Conservation (phyloP, 64 coral and sea anemone genomes). For the Pocillopora damicornis region DNA sequence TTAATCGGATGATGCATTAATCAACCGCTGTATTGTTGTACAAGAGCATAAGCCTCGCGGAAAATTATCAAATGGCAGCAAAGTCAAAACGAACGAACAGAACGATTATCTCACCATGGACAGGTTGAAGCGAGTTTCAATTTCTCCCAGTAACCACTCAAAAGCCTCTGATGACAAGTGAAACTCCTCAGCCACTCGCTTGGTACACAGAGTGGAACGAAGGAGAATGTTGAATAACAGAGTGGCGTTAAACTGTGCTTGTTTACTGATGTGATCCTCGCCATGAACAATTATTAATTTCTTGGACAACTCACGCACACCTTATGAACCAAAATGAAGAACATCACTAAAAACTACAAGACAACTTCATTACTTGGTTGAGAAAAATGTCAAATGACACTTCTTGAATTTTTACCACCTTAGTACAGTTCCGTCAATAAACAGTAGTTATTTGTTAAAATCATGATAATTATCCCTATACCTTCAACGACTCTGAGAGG, state of each 20-base stretch:
- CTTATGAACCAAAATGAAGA: neutral
- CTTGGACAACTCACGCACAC: slow-evolving; percentile 88
- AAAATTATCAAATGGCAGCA: neutral
- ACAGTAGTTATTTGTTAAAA: too few relatives aligned
- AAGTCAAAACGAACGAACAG: neutral
- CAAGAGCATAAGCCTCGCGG: too few relatives aligned
- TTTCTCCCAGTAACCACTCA: slow-evolving; percentile 97
- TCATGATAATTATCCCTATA: neutral
- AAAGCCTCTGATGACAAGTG: slow-evolving; percentile 97
- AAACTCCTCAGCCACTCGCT: slow-evolving; percentile 92
- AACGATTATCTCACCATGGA: slow-evolving; percentile 59
- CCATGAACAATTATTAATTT: slow-evolving; percentile 87
- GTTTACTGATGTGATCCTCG: slow-evolving; percentile 96
- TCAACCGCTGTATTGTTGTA: too few relatives aligned
- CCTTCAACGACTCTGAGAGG: slow-evolving; percentile 92
- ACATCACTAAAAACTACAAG: too few relatives aligned
- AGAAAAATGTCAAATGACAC: too few relatives aligned
- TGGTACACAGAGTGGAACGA: slow-evolving; percentile 87
- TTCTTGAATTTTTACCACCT: too few relatives aligned
- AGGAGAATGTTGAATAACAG: slow-evolving; percentile 94
- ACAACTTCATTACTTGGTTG: too few relatives aligned
- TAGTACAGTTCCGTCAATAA: too few relatives aligned
- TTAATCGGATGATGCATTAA: too few relatives aligned
- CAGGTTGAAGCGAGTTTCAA: slow-evolving; percentile 94
- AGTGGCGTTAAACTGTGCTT: slow-evolving; percentile 97